Evolutionary conservation across 1,140 invertebrate genomes (phyloP), one percentile per base, ranked within the genome.

Genomic region (Pseudobourletiella spinata): DNA sequence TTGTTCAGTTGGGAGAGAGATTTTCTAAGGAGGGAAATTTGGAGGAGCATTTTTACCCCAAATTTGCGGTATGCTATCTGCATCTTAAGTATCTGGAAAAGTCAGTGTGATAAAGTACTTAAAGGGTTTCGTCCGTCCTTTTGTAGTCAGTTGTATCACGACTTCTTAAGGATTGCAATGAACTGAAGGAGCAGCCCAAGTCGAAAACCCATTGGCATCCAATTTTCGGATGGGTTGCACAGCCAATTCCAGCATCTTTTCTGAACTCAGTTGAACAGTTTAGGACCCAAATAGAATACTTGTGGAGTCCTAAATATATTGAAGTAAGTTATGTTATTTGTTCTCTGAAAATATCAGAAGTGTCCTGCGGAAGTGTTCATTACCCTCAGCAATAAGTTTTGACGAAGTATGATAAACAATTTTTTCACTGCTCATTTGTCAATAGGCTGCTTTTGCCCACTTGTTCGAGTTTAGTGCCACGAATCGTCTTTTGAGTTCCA

Each of bases 151-250:
- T 92, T 24, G 81, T 89, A 4, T 88, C 84, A 20, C 81, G 84
- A 57, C 82, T 94, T 63, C 74, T 94, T 32, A 86, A 91, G 74
- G 86, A 83, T 52, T 92, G 89, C 74, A 92, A 91, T 72, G 83
- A 85, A 3, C 84, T 81, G 56, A 93, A 93, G 44, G 52, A 57
- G 75, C 85, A 89, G 71, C 89, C 88, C 20, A 90, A 89, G 73
- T 26, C 16, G 20, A 80, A 95, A 29, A 94, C 90, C 39, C 91
- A 96, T 74, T 98, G 94, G 93, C 94, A 99, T 79, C 93, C 95
- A 18, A 84, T 98, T 28, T 79, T 99, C 6, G 95, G 95, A n/a
- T 98, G 94, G 92, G 63, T 66, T 22, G 32, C 50, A 4, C 30
- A 30, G 22, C 59, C 51, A 1, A 64, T 70, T 46, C 56, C 61